phyloP scores from a whole-genome alignment of 1,140 invertebrate species.

The Drosophila bocki region DNA sequence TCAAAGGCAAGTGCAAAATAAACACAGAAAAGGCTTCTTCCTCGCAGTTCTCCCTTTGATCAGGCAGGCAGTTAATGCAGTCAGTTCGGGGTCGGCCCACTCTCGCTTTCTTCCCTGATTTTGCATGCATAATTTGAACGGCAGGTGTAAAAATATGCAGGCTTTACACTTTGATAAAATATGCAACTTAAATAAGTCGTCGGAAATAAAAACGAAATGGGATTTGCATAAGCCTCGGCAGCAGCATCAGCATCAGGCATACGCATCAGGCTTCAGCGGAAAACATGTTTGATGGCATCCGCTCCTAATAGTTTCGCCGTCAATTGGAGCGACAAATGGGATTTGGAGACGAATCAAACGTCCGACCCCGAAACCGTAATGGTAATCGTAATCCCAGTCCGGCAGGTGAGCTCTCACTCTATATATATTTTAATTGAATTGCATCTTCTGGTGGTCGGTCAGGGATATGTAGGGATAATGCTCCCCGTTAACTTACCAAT shows the following conservation, averaged over 20 bases:
- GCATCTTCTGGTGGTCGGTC: slow-evolving; percentile 12
- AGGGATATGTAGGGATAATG: slow-evolving; percentile 3
- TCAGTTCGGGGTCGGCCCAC: slow-evolving; percentile 10
- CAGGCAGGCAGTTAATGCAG: slow-evolving; percentile 61
- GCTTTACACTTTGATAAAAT: slow-evolving; percentile 75
- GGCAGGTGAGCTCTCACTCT: not conserved
- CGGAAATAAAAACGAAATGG: slow-evolving; percentile 27
- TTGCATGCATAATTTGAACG: slow-evolving; percentile 75
- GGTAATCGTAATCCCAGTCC: slow-evolving; percentile 10
- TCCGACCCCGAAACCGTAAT: slow-evolving; percentile 20
- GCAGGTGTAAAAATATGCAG: slow-evolving; percentile 75
- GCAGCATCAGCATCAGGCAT: not conserved
- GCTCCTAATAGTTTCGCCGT: slow-evolving; percentile 61
- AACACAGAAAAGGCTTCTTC: slow-evolving; percentile 68
- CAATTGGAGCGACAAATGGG: slow-evolving; percentile 29
- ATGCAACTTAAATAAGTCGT: slow-evolving; percentile 57
- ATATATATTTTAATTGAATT: slow-evolving; percentile 58
- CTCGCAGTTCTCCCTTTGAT: slow-evolving; percentile 55
- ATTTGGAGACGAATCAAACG: slow-evolving; percentile 32
- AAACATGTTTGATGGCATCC: slow-evolving; percentile 20
- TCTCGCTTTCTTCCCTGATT: slow-evolving; percentile 54
- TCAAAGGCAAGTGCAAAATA: slow-evolving; percentile 53
- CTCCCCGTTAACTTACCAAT: slow-evolving; percentile 85
- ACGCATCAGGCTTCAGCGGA: not conserved
- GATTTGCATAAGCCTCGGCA: slow-evolving; percentile 65